Conservation (phyloP, 2,888 invertebrate genomes). For the Caradrina kadenii region DNA sequence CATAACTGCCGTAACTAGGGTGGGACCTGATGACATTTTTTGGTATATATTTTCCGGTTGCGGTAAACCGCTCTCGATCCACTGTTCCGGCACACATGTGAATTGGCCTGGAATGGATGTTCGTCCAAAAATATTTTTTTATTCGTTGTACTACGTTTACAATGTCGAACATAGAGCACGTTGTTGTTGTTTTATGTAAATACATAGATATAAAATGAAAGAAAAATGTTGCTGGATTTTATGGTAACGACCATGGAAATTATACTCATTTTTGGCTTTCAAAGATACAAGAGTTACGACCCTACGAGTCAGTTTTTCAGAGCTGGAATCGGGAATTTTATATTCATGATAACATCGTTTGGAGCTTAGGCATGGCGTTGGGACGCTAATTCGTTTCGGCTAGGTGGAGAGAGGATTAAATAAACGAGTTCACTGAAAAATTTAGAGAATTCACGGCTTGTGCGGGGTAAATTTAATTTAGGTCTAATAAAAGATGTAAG, state of each 20-base stretch:
- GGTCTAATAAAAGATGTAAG: conserved; percentile 21
- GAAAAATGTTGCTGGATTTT: conserved; percentile 39
- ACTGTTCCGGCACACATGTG: conserved; percentile 58
- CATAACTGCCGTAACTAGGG: conserved; percentile 39
- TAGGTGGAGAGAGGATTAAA: conserved; percentile 39
- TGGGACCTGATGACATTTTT: conserved; percentile 59
- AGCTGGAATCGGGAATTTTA: conserved; percentile 48
- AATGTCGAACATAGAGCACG: conserved; percentile 8
- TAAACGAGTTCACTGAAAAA: conserved; percentile 43
- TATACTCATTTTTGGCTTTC: conserved; percentile 34
- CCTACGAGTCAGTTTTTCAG: conserved; percentile 53
- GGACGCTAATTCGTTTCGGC: conserved; percentile 56
- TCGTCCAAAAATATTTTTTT: conserved; percentile 45
- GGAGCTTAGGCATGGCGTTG: conserved; percentile 40
- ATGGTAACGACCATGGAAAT: conserved; percentile 40
- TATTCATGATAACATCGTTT: conserved; percentile 59
- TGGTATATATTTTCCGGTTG: conserved; percentile 46
- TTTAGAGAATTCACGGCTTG: conserved; percentile 9
- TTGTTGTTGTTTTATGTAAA: conserved; percentile 44
- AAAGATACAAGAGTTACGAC: conserved; percentile 53
- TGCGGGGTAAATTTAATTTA: conserved; percentile 37
- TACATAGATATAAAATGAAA: conserved; percentile 49
- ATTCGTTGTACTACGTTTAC: conserved; percentile 11
- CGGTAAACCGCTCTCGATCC: conserved; percentile 42
- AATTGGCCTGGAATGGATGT: conserved; percentile 49